Percentiles rank a stretch among this genome's conserved stretches.
phyloP scores from a whole-genome alignment of 2,113 vertebrate species.

The Pelobates fuscus region DNA sequence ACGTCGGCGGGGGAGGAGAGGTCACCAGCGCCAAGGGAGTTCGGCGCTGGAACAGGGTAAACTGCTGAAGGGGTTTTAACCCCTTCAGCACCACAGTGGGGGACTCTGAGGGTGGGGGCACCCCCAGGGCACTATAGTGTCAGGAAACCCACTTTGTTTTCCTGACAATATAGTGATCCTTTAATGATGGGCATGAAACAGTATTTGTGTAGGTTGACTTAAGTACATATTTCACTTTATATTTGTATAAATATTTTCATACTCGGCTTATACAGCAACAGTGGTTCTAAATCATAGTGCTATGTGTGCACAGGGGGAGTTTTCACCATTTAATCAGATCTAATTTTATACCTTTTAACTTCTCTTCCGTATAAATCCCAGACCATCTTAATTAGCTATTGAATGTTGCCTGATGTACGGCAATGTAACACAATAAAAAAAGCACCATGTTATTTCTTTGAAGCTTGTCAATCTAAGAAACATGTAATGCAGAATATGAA shows the following conservation, averaged over 20 bases:
- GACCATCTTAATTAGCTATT: conserved; percentile 50
- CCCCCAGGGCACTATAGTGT: too few relatives aligned
- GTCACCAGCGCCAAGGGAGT: too few relatives aligned
- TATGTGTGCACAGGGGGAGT: neutral
- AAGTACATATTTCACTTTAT: neutral
- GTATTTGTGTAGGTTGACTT: neutral
- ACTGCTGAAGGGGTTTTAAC: too few relatives aligned
- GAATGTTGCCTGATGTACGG: conserved; percentile 37
- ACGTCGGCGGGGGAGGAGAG: too few relatives aligned
- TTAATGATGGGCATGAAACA: neutral
- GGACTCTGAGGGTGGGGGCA: too few relatives aligned
- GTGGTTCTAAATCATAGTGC: neutral
- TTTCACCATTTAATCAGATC: conserved; percentile 4
- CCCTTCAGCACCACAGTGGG: too few relatives aligned
- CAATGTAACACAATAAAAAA: conserved; percentile 44
- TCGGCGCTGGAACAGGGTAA: too few relatives aligned
- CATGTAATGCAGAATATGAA: conserved; percentile 62
- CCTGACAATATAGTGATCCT: neutral
- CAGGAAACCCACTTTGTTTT: too few relatives aligned
- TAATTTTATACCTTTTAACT: conserved; percentile 4
- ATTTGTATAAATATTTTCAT: neutral
- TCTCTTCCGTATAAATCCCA: conserved; percentile 30
- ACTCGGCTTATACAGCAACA: neutral
- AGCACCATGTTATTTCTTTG: conserved; percentile 51
- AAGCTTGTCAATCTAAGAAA: conserved; percentile 61